phyloP scores from a whole-genome alignment of 2,888 invertebrate genomes.

The Drosophila emarginata region DNA sequence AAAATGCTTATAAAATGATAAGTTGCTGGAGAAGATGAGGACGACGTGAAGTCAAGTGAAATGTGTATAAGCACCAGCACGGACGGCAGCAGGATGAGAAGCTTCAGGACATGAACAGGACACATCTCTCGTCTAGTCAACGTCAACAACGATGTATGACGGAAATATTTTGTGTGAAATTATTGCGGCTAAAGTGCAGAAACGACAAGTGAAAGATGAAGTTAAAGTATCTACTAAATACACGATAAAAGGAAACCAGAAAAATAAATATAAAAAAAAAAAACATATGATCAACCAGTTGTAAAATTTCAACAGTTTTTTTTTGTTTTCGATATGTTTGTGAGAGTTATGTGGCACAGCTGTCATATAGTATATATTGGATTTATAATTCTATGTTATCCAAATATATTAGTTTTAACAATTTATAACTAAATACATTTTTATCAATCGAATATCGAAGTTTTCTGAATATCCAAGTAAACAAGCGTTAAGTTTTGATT shows the following conservation, averaged over 20 bases:
- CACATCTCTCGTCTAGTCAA: slow-evolving; percentile 48
- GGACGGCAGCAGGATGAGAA: slow-evolving; percentile 16
- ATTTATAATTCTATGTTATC: too few species aligned
- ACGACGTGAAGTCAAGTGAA: slow-evolving; percentile 69
- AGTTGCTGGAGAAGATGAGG: slow-evolving; percentile 48
- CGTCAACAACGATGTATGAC: slow-evolving; percentile 60
- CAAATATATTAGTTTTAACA: too few species aligned
- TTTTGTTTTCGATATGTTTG: too few species aligned
- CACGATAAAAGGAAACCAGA: neutral
- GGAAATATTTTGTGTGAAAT: slow-evolving; percentile 68
- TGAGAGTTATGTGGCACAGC: too few species aligned
- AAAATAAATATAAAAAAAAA: neutral
- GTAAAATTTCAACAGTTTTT: neutral
- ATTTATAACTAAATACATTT: too few species aligned
- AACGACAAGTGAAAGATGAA: slow-evolving; percentile 11
- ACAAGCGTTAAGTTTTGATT: too few species aligned
- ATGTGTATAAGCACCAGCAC: slow-evolving; percentile 46
- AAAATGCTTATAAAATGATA: slow-evolving; percentile 73
- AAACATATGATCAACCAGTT: neutral
- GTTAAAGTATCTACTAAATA: neutral
- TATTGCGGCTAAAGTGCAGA: slow-evolving; percentile 44
- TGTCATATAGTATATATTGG: too few species aligned
- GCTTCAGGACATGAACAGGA: slow-evolving; percentile 5
- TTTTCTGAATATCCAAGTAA: too few species aligned
- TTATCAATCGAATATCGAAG: too few species aligned